A percentile compares a stretch with the other conserved stretches of the same genome.
Evolutionary conservation across 2,797 vertebrate species (phyloP).

Genomic region (Catharus ustulatus): DNA sequence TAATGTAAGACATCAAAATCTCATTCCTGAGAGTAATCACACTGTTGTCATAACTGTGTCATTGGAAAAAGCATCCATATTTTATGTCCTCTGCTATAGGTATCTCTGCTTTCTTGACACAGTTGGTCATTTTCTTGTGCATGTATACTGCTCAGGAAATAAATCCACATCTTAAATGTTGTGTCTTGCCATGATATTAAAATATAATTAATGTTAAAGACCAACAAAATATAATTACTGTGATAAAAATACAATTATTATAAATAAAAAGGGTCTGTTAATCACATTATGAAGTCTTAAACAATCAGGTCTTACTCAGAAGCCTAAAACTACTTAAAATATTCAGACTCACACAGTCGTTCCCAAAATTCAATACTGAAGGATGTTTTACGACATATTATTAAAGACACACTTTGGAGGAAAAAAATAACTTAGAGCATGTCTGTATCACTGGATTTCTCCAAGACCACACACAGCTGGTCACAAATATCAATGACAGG

Average conservation of each 20-base stretch:
- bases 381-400: not conserved
- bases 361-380: not conserved
- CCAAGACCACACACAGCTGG: not conserved
- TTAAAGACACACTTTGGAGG: not conserved
- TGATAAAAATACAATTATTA: not conserved
- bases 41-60: conserved; percentile 56
- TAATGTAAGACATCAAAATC: conserved; percentile 69
- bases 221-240: not conserved
- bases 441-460: not conserved
- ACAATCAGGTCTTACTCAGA: not conserved
- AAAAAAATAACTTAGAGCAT: not conserved
- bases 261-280: not conserved
- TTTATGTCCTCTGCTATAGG: not conserved
- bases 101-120: not conserved
- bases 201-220: not conserved
- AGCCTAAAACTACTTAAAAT: not conserved
- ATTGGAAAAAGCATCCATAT: conserved; percentile 61
- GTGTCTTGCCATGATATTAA: not conserved
- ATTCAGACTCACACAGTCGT: not conserved
- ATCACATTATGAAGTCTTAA: not conserved
- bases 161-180: not conserved
- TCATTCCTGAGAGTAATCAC: conserved; percentile 54
- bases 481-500: not conserved
- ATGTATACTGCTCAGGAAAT: not conserved
- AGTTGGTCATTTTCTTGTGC: not conserved